Evolutionary conservation across 2,113 vertebrate species (phyloP), one percentile per base, ranked within the genome.

Genomic region (Python bivittatus): DNA sequence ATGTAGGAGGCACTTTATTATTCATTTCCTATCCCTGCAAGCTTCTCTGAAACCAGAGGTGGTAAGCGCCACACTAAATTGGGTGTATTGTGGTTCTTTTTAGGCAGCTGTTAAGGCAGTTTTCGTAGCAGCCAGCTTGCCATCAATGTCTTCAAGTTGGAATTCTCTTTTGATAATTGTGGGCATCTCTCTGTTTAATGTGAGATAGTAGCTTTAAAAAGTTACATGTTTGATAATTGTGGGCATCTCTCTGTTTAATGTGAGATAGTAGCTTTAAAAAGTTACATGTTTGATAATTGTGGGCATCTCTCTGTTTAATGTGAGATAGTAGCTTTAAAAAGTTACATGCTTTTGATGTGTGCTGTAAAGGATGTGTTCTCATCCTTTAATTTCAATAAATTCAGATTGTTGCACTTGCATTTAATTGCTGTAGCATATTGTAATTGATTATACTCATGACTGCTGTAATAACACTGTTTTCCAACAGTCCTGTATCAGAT

Each of bases 351-450:
- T 64, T 48, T 86, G 44, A 68, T 86, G 29, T 91, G 84, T 52
- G 44, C 29, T 64, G 84, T 91, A 64, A 91, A 60, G 90, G 83
- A 91, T 64, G 57, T 85, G n/a, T 44, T 29, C 23, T 48, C 90
- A 91, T 91, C 79, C 56, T 91, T 91, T 89, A 89, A 86, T 61
- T 85, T 86, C 83, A 91, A 91, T 53, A 85, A 48, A 91, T 91
- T 91, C 90, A 33, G 84, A 64, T 86, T 86, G 58, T 91, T 86
- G 44, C 84, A 91, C 27, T 86, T 91, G 90, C 83, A 38, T 91
- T 79, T 61, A 86, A 52, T 91, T 91, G 23, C 57, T n/a, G 25
- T 61, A 44, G 56, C 83, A 86, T 61, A 86, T 61, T 85, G 83
- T n/a, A 64, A 29, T 53, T 53, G 56, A 86, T 90, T 79, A 13